These are phyloP conservation scores for Oriolus oriolus DNA, from an alignment of 2,113 vertebrate genomes.

Conservation along the genomic window DNA sequence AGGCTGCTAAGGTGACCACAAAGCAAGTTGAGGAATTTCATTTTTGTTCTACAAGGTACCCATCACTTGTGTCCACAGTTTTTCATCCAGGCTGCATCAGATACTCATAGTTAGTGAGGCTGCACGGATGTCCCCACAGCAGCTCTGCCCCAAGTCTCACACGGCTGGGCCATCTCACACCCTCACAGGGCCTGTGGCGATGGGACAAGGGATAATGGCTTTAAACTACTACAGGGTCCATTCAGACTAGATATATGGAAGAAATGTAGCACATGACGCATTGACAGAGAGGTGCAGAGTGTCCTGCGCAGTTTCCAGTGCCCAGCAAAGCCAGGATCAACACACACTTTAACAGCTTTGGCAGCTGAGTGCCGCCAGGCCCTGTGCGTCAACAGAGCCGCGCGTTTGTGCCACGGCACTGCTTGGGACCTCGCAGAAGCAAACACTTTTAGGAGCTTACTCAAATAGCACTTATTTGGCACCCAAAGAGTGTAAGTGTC, in stretches of 20 bases:
- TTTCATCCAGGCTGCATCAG: not conserved
- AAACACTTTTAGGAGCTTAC: not conserved
- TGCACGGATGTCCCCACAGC: not conserved
- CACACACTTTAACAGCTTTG: not conserved
- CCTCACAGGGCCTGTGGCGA: not conserved
- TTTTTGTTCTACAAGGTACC: not conserved
- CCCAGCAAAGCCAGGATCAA: not conserved
- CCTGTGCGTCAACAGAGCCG: not conserved
- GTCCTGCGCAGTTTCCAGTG: fast-evolving
- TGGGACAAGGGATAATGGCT: too few relatives aligned
- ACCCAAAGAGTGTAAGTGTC: fast-evolving
- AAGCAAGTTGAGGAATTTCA: not conserved
- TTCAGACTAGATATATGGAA: not conserved
- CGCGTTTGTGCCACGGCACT: not conserved
- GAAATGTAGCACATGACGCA: not conserved
- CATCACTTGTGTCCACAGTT: not conserved
- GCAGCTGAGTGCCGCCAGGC: not conserved
- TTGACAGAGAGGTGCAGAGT: not conserved
- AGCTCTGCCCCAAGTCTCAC: not conserved
- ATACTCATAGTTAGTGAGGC: fast-evolving
- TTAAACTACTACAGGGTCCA: not conserved
- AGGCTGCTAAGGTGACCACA: not conserved
- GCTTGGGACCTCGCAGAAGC: not conserved
- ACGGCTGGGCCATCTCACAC: not conserved
- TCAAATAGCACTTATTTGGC: not conserved